These are phyloP conservation scores for Watsonalla binaria DNA, from an alignment of 2,888 invertebrate species.

Conservation along the genomic window DNA sequence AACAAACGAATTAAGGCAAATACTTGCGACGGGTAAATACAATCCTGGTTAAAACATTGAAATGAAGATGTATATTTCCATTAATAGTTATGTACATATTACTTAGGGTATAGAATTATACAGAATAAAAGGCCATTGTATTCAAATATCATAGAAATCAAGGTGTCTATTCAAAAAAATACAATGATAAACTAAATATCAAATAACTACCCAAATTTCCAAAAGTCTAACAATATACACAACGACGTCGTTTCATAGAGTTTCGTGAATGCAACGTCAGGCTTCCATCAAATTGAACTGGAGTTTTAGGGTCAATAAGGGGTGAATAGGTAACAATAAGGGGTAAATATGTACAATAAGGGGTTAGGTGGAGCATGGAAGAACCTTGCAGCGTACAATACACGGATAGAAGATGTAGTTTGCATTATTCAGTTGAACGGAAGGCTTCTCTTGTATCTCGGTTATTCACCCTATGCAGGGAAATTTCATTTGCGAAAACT, in stretches of 20 bases:
- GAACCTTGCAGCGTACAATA: constrained; percentile 3
- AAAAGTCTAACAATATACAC: no score
- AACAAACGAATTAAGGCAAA: neutral
- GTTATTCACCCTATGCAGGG: constrained; percentile 17
- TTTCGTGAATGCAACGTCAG: neutral
- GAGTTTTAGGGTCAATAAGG: neutral
- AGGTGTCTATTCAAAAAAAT: no score
- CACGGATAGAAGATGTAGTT: constrained; percentile 24
- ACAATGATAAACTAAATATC: no score
- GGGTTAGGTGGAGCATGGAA: neutral
- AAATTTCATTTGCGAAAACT: constrained; percentile 2
- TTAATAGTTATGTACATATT: no score
- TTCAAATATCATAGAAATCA: no score
- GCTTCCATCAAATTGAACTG: neutral
- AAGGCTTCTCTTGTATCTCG: constrained; percentile 25
- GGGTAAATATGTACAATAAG: neutral
- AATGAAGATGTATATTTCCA: no score
- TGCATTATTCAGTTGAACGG: constrained; percentile 60
- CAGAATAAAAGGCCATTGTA: no score
- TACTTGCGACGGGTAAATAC: no score
- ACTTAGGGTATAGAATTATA: no score
- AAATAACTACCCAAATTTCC: no score
- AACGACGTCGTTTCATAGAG: no score
- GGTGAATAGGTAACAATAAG: neutral
- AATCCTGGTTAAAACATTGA: no score